Percentiles rank a stretch among this genome's conserved stretches.
These are phyloP conservation scores for Biston stratarius DNA, from an alignment of 2,888 invertebrate species.

Conservation along the genomic window DNA sequence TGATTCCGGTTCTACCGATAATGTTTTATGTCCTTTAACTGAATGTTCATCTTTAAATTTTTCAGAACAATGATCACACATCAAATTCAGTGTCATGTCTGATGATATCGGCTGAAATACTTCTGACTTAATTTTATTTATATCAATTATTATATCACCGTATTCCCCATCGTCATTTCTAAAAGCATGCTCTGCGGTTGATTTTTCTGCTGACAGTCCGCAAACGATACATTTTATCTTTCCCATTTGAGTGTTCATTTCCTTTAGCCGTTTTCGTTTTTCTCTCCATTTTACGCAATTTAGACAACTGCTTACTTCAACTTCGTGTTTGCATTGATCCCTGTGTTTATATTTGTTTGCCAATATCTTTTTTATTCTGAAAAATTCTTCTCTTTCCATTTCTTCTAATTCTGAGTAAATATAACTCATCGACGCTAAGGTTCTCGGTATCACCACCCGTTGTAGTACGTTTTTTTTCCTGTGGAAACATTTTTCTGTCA, in stretches of 20 bases:
- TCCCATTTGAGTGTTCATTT: not conserved
- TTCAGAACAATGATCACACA: constrained; percentile 2
- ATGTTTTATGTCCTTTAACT: not conserved
- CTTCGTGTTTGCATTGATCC: not conserved
- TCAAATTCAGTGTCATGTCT: not conserved
- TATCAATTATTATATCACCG: not conserved
- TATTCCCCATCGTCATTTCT: not conserved
- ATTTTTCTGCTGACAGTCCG: not conserved
- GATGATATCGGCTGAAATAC: not conserved
- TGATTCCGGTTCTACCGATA: not conserved
- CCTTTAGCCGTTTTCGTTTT: not conserved
- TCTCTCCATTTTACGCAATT: not conserved
- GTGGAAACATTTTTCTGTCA: constrained; percentile 5
- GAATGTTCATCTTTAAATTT: not conserved
- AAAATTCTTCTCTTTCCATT: constrained; percentile 1
- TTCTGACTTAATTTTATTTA: not conserved
- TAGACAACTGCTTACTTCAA: not conserved
- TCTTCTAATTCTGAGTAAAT: not conserved
- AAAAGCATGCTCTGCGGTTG: not conserved
- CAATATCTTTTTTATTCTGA: constrained; percentile 6
- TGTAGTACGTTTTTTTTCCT: constrained; percentile 1
- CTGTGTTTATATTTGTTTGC: not conserved
- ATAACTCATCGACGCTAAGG: not conserved
- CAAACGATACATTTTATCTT: not conserved
- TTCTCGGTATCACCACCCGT: constrained; percentile 6